Percentiles rank a stretch among this genome's conserved stretches.
These are phyloP conservation scores for Procavia capensis DNA, from an alignment of 2,113 vertebrate genomes.

Conservation along the genomic window DNA sequence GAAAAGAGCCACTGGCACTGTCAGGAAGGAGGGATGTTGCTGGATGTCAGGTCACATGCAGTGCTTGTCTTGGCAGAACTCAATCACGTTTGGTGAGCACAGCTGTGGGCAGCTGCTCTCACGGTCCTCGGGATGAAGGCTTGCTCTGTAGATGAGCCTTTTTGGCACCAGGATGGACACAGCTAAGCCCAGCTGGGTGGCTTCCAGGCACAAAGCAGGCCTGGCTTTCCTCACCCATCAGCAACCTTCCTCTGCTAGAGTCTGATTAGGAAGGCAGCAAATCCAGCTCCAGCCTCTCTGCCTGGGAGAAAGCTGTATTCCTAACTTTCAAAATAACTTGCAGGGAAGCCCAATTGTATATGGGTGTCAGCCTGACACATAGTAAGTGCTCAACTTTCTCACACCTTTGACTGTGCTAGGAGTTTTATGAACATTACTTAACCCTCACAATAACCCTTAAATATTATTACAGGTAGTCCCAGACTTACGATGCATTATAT, in stretches of 20 bases:
- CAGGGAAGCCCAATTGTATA: neutral
- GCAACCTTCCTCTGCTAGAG: neutral
- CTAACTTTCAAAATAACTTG: neutral
- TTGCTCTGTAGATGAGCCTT: slow-evolving; percentile 59
- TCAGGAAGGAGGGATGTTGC: neutral
- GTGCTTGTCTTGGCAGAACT: neutral
- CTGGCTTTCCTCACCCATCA: neutral
- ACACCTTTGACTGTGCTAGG: neutral
- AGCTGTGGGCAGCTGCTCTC: slow-evolving; percentile 16
- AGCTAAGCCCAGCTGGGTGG: slow-evolving; percentile 24
- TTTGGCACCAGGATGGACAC: slow-evolving; percentile 52
- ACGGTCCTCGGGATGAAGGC: slow-evolving; percentile 66
- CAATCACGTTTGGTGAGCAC: slow-evolving; percentile 13
- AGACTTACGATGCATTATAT: neutral
- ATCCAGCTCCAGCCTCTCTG: neutral
- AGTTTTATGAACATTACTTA: neutral
- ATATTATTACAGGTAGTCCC: neutral
- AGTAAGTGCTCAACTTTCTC: neutral
- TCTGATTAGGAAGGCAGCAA: slow-evolving; percentile 61
- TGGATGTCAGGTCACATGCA: neutral
- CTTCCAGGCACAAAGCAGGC: slow-evolving; percentile 33
- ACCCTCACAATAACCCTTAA: neutral
- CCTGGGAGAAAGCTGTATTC: neutral
- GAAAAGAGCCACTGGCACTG: neutral
- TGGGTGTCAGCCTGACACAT: neutral